A percentile compares a stretch with the other conserved stretches of the same genome.
Conservation (phyloP, 2,113 vertebrate species). For the Elgaria multicarinata region DNA sequence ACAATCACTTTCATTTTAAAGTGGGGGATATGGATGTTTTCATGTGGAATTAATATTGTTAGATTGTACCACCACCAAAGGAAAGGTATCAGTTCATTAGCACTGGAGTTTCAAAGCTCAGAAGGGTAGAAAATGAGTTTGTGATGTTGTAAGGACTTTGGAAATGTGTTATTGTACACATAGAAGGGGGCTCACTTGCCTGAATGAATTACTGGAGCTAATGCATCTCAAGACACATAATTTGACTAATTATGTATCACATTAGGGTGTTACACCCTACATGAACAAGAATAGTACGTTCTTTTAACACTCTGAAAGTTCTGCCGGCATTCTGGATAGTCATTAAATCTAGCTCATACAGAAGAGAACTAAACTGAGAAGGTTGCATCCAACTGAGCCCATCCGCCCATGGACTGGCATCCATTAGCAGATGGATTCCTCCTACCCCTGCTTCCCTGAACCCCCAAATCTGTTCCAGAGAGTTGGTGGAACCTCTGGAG, state of each 20-base stretch:
- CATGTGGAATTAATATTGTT: constrained; percentile 53
- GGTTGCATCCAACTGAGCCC: neutral
- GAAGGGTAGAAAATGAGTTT: constrained; percentile 44
- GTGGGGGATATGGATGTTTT: constrained; percentile 17
- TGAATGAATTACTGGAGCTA: neutral
- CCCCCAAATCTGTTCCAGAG: neutral
- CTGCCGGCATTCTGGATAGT: neutral
- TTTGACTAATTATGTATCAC: constrained; percentile 7
- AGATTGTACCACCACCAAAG: constrained; percentile 18
- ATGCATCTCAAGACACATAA: neutral
- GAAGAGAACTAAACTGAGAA: neutral
- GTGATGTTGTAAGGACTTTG: constrained; percentile 29
- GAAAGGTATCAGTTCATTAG: constrained; percentile 41
- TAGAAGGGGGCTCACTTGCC: constrained; percentile 8
- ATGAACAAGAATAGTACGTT: constrained; percentile 15
- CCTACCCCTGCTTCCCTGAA: neutral
- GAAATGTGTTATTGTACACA: neutral
- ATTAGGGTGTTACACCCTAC: neutral
- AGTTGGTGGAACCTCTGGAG: neutral
- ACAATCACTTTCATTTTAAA: constrained; percentile 55
- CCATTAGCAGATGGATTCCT: neutral
- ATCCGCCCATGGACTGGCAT: neutral
- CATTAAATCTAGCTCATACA: neutral
- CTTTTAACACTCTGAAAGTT: neutral
- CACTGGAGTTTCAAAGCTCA: constrained; percentile 33